Conservation (phyloP, 2,888 invertebrate species). For the Linnaemya vulpina region DNA sequence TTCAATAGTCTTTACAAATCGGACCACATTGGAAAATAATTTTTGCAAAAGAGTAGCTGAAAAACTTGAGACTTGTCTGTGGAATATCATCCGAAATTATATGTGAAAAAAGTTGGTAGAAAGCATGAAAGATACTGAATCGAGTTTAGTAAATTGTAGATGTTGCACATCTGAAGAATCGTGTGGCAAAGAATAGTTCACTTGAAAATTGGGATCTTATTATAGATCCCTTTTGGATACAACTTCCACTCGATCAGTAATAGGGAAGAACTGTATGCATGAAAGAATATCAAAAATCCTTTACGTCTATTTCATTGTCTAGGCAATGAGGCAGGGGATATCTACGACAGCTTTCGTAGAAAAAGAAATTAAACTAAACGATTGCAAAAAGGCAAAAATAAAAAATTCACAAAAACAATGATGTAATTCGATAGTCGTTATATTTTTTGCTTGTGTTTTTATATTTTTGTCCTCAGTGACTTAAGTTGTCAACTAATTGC, state of each 20-base stretch:
- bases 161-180: no score
- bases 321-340: slow-evolving; percentile 18
- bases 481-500: slow-evolving; percentile 73
- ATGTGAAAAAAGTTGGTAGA: no score
- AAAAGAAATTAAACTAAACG: slow-evolving; percentile 39
- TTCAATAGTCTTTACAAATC: no score
- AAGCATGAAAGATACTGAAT: no score
- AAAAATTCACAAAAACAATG: slow-evolving; percentile 42
- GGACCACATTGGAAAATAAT: no score
- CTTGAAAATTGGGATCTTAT: no score
- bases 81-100: no score
- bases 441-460: slow-evolving; percentile 38
- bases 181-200: no score
- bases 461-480: slow-evolving; percentile 55
- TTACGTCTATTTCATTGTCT: slow-evolving; percentile 13
- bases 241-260: slow-evolving; percentile 34
- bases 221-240: not conserved
- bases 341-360: slow-evolving; percentile 34
- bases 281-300: slow-evolving; percentile 17
- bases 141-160: no score
- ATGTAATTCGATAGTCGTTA: slow-evolving; percentile 71
- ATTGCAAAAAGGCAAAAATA: not conserved
- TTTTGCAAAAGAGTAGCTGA: no score
- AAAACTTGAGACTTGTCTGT: no score
- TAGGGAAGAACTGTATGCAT: not conserved